Conservation (phyloP, 2,113 vertebrate genomes). For the Engystomops pustulosus region DNA sequence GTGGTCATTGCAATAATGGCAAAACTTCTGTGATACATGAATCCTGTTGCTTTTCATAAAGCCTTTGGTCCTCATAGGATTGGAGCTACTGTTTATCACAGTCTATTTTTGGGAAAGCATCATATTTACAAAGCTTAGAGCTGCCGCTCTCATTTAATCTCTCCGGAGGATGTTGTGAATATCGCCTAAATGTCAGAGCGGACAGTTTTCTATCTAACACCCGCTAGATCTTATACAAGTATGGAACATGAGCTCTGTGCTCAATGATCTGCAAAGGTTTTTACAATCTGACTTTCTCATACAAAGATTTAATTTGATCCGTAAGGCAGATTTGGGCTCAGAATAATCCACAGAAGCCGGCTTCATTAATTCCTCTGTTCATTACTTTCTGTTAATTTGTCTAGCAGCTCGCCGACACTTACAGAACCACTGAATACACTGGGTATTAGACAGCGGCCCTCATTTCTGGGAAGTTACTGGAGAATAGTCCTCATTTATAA, state of each 20-base stretch:
- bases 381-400: slow-evolving; percentile 50
- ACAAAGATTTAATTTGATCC: slow-evolving; percentile 48
- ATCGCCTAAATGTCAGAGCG: slow-evolving; percentile 8
- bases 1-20: not conserved
- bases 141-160: not conserved
- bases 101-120: not conserved
- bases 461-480: not conserved
- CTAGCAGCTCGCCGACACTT: slow-evolving; percentile 25
- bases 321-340: slow-evolving; percentile 38
- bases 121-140: slow-evolving; percentile 20
- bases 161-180: slow-evolving; percentile 20
- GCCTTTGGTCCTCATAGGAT: not conserved
- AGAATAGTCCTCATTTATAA: not conserved
- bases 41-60: not conserved
- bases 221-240: not conserved
- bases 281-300: slow-evolving; percentile 25
- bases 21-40: not conserved
- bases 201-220: not conserved
- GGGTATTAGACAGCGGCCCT: slow-evolving; percentile 21
- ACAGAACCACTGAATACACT: not conserved
- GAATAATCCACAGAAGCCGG: slow-evolving; percentile 49
- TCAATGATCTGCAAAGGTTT: slow-evolving; percentile 26
- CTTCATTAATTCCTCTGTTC: slow-evolving; percentile 53
- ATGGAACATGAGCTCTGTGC: slow-evolving; percentile 21
- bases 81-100: slow-evolving; percentile 1